Base-by-base conservation (phyloP, 2,113 vertebrate genomes). In the Cettia cetti region DNA sequence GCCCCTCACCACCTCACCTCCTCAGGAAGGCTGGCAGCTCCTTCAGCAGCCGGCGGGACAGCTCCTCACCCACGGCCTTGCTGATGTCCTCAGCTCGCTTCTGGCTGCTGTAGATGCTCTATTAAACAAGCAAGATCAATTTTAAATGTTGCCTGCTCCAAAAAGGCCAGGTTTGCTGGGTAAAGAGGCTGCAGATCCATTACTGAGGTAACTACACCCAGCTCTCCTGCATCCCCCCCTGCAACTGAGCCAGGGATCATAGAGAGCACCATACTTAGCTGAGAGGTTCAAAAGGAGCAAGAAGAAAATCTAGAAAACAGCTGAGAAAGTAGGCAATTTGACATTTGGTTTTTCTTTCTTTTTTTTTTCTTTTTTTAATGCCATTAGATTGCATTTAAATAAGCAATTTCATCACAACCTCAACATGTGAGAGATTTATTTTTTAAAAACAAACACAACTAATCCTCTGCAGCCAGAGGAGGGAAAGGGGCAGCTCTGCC, bases 21-120 rank as follows among this genome's bases (percentile, higher is more conserved):
- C 40, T 66, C 56, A 99, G 94, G 97, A 99, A 98, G 9, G 21
- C 37, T 1, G 96, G 90, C 93, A 99, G 89, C 79, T 98, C 98
- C 91, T 18, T 31, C 33, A 93, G 78, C 87, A 99, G 92, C 59
- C 97, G 54, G 16, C 21, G 15, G 1, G 91, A 94, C 15, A 98
- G 91, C 94, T 95, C 94, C 65, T 86, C 39, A 0, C 65, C 96
- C 92, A 98, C 42, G 0, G 98, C 97, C 0, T 27, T 20, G 5
- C 98, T 97, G 90, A 98, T 94, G 72, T 90, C 82, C 44, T 85
- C 64, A 6, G 98, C 97, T 54, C 98, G 97, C 23, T 71, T 84
- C 81, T 98, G 95, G 53, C 88, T 61, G 1, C 95, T 95, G 44
- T 97, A 91, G 17, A 98, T 49, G 60, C 98, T 96, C 99, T 99